Evolutionary conservation across 1,140 invertebrate species (phyloP), one percentile per base, ranked within the genome.

Genomic region (Thaumetopoea pityocampa): DNA sequence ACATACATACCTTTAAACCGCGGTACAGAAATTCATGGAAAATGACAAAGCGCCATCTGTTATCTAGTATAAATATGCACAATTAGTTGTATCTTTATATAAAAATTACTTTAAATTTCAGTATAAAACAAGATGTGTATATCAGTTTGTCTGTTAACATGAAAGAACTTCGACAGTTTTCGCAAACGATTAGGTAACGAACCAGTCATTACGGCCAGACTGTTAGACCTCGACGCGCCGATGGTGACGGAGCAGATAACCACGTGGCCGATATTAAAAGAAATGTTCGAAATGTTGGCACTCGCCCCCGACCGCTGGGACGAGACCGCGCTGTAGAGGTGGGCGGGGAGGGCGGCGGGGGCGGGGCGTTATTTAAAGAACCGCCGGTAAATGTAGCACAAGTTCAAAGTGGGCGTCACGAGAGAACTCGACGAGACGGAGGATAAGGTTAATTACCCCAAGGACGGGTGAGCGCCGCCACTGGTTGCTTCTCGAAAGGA

Each of bases 381-480:
- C 30, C 33, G 47, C 45, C 47, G 50, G 51, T 63, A 51, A 65
- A 76, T 72, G 65, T 76, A 68, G 67, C 54, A 69, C 74, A 77
- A 81, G 77, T 81, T 79, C 73, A 76, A 55, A 55, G 56, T 48
- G 56, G 47, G 62, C 55, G 59, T 45, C 42, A 43, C 48, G 53
- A 47, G 53, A 47, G 53, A 63, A 53, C 56, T 54, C 59, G 54
- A 20, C 50, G 44, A 16, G 58, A 60, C 34, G 49, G 51, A 24
- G 53, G 68, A 70, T 70, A 69, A 79, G 66, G 70, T 70, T 69
- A 78, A 79, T 76, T 70, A 76, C 63, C 58, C 53, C 64, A 77
- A 79, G 66, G 74, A 53, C 72, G 62, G 40, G 50, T n/a, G 57
- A 50, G 40, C 38, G 49, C 47, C 46, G 53, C 48, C 32, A 42